phyloP scores from a whole-genome alignment of 2,797 vertebrate genomes.

The Peromyscus aztecus region DNA sequence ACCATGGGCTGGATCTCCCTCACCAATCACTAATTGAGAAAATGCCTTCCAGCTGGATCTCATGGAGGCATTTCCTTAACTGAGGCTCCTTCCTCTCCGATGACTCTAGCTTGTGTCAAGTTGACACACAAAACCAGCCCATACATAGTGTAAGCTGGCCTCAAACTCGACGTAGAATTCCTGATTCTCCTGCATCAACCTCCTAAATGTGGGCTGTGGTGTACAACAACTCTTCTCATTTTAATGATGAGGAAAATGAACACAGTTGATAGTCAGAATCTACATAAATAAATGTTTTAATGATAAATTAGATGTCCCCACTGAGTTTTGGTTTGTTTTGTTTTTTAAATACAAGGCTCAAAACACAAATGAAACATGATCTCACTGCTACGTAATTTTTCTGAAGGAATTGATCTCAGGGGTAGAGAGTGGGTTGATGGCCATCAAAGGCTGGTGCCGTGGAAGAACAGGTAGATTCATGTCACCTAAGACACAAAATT shows the following conservation, averaged over 20 bases:
- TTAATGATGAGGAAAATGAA: neutral
- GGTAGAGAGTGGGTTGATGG: neutral
- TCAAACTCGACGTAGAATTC: neutral
- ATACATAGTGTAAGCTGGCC: neutral
- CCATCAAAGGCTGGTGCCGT: neutral
- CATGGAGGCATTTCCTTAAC: neutral
- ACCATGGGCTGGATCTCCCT: neutral
- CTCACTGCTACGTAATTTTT: neutral
- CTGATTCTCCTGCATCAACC: neutral
- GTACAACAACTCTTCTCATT: neutral
- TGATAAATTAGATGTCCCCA: neutral
- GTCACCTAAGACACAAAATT: neutral
- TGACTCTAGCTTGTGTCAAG: neutral
- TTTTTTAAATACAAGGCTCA: neutral
- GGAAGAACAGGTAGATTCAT: too few relatives aligned
- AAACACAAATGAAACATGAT: neutral
- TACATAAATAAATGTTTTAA: conserved; percentile 16
- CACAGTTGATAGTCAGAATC: neutral
- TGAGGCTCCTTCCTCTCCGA: neutral
- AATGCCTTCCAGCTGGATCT: neutral
- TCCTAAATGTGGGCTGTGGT: too few relatives aligned
- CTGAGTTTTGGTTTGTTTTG: neutral
- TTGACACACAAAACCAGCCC: neutral
- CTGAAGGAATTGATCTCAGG: neutral
- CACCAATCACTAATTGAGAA: neutral